Evolutionary conservation across 2,888 invertebrate genomes (phyloP).

Genomic region (Lepidonotus clava): DNA sequence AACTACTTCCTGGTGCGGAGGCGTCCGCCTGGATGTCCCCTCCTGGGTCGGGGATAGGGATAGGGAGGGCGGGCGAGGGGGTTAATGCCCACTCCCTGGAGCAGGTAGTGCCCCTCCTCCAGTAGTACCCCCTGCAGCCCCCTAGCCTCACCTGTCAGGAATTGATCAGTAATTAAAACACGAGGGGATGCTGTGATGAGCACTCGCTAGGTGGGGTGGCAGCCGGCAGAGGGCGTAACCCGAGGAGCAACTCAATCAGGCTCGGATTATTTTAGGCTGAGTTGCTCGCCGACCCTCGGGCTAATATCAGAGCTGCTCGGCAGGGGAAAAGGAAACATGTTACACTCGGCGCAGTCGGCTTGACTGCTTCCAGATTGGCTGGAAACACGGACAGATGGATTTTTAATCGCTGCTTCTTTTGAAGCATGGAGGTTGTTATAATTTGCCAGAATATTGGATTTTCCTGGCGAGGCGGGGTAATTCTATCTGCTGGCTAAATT

Average conservation of each 20-base stretch:
- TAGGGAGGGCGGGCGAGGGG: background rate
- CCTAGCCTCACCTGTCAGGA: slow-evolving; percentile 13
- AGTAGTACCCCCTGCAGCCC: background rate
- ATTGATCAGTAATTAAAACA: slow-evolving; percentile 42
- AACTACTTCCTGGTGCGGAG: slow-evolving; percentile 30
- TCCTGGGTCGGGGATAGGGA: background rate
- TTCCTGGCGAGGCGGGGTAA: background rate
- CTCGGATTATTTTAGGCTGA: slow-evolving; percentile 26
- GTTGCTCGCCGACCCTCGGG: background rate
- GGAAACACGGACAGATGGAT: slow-evolving; percentile 17
- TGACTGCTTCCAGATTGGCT: slow-evolving; percentile 24
- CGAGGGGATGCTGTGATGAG: slow-evolving; percentile 21
- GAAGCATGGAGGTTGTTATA: slow-evolving; percentile 19
- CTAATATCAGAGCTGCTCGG: background rate
- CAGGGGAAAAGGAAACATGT: background rate
- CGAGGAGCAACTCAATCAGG: slow-evolving; percentile 37
- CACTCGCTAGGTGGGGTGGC: slow-evolving; percentile 27
- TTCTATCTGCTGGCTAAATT: slow-evolving; percentile 1
- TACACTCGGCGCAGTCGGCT: background rate
- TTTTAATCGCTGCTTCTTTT: slow-evolving; percentile 26
- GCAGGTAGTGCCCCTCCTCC: background rate
- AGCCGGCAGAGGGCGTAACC: background rate
- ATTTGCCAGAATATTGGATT: slow-evolving; percentile 23
- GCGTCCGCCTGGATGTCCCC: background rate
- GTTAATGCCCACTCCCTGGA: background rate